Evolutionary conservation across 1,140 invertebrate species (phyloP), one percentile per base, ranked within the genome.

Genomic region (Drosophila tsacasi): DNA sequence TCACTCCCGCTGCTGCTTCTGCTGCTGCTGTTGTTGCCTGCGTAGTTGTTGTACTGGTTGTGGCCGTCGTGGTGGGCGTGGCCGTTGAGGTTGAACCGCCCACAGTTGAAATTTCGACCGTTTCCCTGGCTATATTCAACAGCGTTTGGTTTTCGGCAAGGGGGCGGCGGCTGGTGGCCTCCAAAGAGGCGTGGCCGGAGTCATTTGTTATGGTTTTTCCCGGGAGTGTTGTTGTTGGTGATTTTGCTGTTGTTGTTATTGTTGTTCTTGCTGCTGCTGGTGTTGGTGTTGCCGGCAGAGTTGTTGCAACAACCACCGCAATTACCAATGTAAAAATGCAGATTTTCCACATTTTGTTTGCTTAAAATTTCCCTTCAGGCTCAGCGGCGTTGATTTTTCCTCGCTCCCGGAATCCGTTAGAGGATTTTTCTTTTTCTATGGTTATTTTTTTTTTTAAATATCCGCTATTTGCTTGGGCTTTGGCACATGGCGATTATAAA

Each of bases 261-360:
- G 37, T 7, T 39, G 37, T 17, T 17, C 5, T 0, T 32, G 32
- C 10, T 12, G 32, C 12, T 37, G 35, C 5, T 37, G 39, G 5
- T 37, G 44, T 35, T 44, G 62, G 39, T 66, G 42, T 23, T 57
- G 62, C 10, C 63, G 46, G 23, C 25, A 27, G 54, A 40, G 63
- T 73, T 47, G 79, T 49, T 65, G 61, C 46, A 19, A 66, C 67
- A 57, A 69, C 68, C 44, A 65, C 77, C 60, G 68, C 72, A 79
- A 92, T 90, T 90, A 83, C 73, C 79, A 83, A 81, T 83, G 77
- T 86, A 76, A 90, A 86, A 83, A 90, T 83, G 79, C 79, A 91
- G 55, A 92, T 81, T 90, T 90, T 91, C 58, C 74, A 55, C 84
- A 87, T 87, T 83, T 83, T 83, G 62, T 67, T 77, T 32, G 46